Percentiles rank a stretch among this genome's conserved stretches.
Evolutionary conservation across 2,888 invertebrate genomes (phyloP).

Genomic region (Hyppa rectilinea): DNA sequence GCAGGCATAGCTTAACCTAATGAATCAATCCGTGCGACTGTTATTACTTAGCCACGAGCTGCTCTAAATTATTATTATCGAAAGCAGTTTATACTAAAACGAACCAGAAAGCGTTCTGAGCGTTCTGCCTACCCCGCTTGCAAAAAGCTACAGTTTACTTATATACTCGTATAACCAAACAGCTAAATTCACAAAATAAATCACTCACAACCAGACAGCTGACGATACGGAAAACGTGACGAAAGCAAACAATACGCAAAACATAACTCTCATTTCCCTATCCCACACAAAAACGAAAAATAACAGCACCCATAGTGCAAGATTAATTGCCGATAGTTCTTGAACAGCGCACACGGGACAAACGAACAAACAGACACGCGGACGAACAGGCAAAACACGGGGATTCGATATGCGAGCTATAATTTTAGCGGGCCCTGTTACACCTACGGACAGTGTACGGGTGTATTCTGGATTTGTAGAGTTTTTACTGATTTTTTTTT

Average conservation of each 20-base stretch:
- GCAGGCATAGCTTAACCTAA: no score
- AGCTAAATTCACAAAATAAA: conserved; percentile 17
- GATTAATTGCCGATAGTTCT: conserved; percentile 86
- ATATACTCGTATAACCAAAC: neutral
- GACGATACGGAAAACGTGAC: conserved; percentile 40
- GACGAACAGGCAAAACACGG: conserved; percentile 84
- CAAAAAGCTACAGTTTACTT: no score
- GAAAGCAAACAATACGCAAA: conserved; percentile 25
- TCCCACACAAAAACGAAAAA: conserved; percentile 57
- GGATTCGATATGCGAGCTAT: conserved; percentile 84
- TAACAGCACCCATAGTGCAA: conserved; percentile 73
- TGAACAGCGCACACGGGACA: conserved; percentile 73
- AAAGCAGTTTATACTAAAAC: no score
- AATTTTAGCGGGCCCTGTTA: conserved; percentile 86
- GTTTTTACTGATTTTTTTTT: conserved; percentile 1
- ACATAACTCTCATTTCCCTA: conserved; percentile 26
- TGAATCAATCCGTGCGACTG: no score
- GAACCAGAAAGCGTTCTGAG: no score
- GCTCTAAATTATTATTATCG: no score
- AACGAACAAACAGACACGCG: conserved; percentile 78
- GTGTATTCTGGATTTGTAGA: conserved; percentile 74
- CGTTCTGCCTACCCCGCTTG: no score
- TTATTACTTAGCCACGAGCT: no score
- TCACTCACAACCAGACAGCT: conserved; percentile 12
- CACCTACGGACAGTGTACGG: conserved; percentile 82